These are phyloP conservation scores for Macrotis lagotis DNA, from an alignment of 2,113 vertebrate genomes.

Conservation along the genomic window DNA sequence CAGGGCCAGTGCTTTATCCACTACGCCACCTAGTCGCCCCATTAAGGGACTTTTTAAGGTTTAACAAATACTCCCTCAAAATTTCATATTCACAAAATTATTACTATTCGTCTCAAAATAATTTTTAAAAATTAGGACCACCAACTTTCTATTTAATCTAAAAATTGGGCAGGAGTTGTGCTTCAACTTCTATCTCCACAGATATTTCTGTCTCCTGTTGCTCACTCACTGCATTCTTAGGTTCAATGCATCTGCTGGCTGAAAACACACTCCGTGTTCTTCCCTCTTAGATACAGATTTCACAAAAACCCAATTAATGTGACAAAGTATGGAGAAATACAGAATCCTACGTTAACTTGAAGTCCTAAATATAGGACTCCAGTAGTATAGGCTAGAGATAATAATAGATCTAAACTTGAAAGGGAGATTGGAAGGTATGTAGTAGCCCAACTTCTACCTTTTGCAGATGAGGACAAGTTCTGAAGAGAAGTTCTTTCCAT, in stretches of 20 bases:
- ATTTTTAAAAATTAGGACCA: slow-evolving; percentile 21
- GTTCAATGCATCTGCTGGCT: not conserved
- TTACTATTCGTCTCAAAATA: not conserved
- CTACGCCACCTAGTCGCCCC: too few relatives aligned
- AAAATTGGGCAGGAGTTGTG: not conserved
- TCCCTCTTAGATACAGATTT: slow-evolving; percentile 10
- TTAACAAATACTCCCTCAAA: not conserved
- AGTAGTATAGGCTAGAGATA: not conserved
- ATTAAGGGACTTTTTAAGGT: not conserved
- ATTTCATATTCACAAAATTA: not conserved
- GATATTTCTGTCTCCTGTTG: not conserved
- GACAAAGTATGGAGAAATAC: not conserved
- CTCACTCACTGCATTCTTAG: not conserved
- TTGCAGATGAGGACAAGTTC: not conserved
- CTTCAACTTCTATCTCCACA: not conserved
- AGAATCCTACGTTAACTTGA: not conserved
- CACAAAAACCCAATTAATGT: not conserved
- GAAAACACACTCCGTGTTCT: slow-evolving; percentile 12
- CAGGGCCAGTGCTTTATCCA: too few relatives aligned
- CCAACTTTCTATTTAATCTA: not conserved
- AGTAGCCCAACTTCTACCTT: not conserved
- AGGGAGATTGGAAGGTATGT: not conserved
- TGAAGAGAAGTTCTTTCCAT: not conserved
- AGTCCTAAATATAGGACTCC: not conserved
- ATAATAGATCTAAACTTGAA: not conserved